A percentile compares a stretch with the other conserved stretches of the same genome.
Evolutionary conservation across 2,888 invertebrate genomes (phyloP).

Genomic region (Keiferia lycopersicella): DNA sequence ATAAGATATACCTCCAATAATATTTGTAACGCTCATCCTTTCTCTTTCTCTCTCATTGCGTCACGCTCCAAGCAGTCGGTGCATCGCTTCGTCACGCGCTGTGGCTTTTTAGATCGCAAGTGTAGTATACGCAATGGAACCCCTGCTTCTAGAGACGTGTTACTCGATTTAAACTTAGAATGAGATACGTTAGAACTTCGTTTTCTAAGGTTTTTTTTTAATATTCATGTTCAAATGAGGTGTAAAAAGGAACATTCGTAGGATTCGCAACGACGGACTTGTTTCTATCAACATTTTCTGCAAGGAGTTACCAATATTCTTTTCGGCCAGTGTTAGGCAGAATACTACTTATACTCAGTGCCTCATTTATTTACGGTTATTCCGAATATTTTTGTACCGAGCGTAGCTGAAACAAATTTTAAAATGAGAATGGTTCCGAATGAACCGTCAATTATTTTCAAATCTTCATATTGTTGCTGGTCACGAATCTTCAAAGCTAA

Average conservation of each 20-base stretch:
- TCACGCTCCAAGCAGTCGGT: background rate
- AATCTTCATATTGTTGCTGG: constrained; percentile 17
- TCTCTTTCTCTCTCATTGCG: background rate
- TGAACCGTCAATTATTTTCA: background rate
- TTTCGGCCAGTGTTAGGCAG: background rate
- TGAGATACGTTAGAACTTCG: background rate
- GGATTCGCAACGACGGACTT: too few species aligned
- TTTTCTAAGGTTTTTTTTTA: background rate
- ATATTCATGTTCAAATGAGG: too few species aligned
- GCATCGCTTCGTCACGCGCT: background rate
- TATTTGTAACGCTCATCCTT: background rate
- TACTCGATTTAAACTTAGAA: background rate
- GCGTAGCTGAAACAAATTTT: constrained; percentile 1
- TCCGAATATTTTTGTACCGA: constrained; percentile 15
- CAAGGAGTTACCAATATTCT: background rate
- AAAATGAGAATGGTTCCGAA: constrained; percentile 6
- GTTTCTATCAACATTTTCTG: too few species aligned
- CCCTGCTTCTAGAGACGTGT: constrained; percentile 1
- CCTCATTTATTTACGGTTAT: background rate
- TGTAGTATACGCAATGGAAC: constrained; percentile 3
- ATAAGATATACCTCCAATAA: too few species aligned
- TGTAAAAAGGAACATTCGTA: too few species aligned
- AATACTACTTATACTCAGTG: background rate
- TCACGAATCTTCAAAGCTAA: constrained; percentile 38
- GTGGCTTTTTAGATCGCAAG: background rate